Conservation (phyloP, 2,888 invertebrate species). For the Drosophila mimica region DNA sequence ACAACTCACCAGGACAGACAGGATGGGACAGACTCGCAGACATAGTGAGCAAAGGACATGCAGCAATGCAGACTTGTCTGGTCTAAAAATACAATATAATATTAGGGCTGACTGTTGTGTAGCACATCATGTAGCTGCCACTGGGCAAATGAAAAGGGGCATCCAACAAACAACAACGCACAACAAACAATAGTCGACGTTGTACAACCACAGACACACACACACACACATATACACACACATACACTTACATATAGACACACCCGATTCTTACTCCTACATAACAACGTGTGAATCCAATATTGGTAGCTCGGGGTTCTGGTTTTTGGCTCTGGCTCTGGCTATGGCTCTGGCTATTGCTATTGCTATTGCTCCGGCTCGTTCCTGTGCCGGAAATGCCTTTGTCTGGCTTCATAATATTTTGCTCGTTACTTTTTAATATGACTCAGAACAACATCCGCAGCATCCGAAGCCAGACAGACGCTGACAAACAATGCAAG, state of each 20-base stretch:
- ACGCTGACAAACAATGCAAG: constrained; percentile 54
- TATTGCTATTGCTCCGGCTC: neutral
- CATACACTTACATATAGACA: constrained; percentile 29
- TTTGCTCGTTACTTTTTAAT: constrained; percentile 80
- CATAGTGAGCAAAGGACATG: constrained; percentile 48
- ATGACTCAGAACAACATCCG: constrained; percentile 77
- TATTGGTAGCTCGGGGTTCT: constrained; percentile 49
- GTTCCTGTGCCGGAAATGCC: constrained; percentile 71
- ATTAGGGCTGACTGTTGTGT: constrained; percentile 40
- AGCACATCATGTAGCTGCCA: constrained; percentile 41
- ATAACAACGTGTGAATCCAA: constrained; percentile 74
- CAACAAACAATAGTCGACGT: constrained; percentile 17
- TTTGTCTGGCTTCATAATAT: constrained; percentile 80
- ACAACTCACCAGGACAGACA: constrained; percentile 17
- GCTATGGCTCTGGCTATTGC: neutral
- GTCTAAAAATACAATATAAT: constrained; percentile 71
- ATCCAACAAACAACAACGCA: constrained; percentile 29
- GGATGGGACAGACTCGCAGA: constrained; percentile 27
- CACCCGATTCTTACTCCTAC: constrained; percentile 31
- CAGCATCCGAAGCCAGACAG: constrained; percentile 57
- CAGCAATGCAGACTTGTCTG: constrained; percentile 76
- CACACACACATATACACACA: neutral
- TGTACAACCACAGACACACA: constrained; percentile 46
- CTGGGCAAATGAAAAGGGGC: constrained; percentile 53
- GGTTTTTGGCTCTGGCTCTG: constrained; percentile 16